Percentiles rank a stretch among this genome's conserved stretches.
phyloP scores from a whole-genome alignment of 2,797 vertebrate genomes.

The Strix occidentalis region DNA sequence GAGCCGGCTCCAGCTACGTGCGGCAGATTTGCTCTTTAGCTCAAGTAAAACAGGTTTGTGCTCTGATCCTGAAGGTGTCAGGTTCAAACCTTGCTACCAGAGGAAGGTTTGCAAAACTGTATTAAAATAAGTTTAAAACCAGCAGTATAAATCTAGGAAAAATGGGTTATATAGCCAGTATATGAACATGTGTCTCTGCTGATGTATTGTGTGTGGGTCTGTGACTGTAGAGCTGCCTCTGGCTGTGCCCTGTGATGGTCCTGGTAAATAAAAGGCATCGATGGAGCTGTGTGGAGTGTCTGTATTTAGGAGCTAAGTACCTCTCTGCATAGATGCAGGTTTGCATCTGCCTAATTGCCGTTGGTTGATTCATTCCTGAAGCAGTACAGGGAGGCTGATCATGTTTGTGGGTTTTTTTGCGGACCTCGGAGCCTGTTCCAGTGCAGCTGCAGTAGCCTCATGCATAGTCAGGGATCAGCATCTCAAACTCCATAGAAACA shows the following conservation, averaged over 20 bases:
- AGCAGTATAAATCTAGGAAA: background rate
- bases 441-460: constrained; percentile 70
- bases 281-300: background rate
- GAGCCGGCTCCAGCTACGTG: background rate
- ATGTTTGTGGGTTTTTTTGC: background rate
- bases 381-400: constrained; percentile 13
- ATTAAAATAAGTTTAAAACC: background rate
- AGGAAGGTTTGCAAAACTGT: background rate
- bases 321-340: constrained; percentile 23
- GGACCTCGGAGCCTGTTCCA: constrained; percentile 23
- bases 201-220: background rate
- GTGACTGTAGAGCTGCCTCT: background rate
- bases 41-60: background rate
- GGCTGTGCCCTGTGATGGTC: background rate
- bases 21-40: background rate
- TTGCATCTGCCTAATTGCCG: background rate
- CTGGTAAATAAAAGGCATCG: background rate
- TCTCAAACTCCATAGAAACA: constrained; percentile 75
- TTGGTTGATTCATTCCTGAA: background rate
- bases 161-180: background rate
- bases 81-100: background rate
- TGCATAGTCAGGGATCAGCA: constrained; percentile 65
- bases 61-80: background rate
- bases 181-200: background rate
- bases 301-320: background rate